Percentiles rank a stretch among this genome's conserved stretches.
phyloP scores from a whole-genome alignment of 2,888 invertebrate species.

The Drosophila pseudotalamancana region DNA sequence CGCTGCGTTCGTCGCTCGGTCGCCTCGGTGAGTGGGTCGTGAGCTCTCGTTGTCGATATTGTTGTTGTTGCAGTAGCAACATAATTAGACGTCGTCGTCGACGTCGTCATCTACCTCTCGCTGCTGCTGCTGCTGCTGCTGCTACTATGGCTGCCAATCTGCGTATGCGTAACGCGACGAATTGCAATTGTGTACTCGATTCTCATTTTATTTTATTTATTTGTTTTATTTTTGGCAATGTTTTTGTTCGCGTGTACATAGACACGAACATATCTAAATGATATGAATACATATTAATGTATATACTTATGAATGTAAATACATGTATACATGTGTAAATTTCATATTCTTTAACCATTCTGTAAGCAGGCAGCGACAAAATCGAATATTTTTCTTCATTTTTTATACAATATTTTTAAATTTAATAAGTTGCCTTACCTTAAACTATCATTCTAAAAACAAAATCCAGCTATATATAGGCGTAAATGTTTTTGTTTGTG shows the following conservation, averaged over 20 bases:
- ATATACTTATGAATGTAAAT: neutral
- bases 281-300: neutral
- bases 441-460: slow-evolving; percentile 3
- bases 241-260: slow-evolving; percentile 10
- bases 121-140: slow-evolving; percentile 23
- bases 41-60: slow-evolving; percentile 24
- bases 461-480: neutral
- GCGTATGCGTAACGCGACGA: slow-evolving; percentile 57
- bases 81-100: slow-evolving; percentile 64
- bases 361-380: slow-evolving; percentile 4
- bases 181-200: slow-evolving; percentile 35
- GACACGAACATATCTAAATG: neutral
- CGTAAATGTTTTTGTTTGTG: neutral
- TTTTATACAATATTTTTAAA: slow-evolving; percentile 20
- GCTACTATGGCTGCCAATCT: slow-evolving; percentile 23
- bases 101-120: slow-evolving; percentile 28
- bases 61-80: slow-evolving; percentile 40
- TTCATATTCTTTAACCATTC: slow-evolving; percentile 30
- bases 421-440: slow-evolving; percentile 37
- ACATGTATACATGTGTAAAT: neutral
- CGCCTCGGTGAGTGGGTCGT: slow-evolving; percentile 64
- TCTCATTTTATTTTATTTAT: slow-evolving; percentile 10
- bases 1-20: slow-evolving; percentile 53
- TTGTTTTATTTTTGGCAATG: slow-evolving; percentile 24
- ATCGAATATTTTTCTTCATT: slow-evolving; percentile 1